Evolutionary conservation across 2,888 invertebrate species (phyloP).

Genomic region (Podabrus alpinus): DNA sequence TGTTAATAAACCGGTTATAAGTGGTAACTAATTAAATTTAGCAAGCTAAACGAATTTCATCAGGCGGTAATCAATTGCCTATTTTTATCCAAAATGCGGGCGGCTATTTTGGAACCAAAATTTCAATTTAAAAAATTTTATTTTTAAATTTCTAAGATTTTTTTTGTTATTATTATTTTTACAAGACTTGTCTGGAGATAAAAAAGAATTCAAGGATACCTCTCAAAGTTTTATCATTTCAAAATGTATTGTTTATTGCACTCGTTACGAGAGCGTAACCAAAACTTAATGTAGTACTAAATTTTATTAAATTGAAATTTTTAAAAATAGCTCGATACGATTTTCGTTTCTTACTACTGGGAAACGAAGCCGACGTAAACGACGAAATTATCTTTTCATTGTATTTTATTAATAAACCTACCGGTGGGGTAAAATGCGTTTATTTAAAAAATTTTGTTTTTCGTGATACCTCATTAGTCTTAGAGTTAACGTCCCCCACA

Average conservation of each 20-base stretch:
- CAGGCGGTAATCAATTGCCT: not conserved
- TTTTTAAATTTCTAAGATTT: slow-evolving; percentile 3
- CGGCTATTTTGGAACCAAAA: not conserved
- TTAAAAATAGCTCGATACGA: not conserved
- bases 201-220: slow-evolving; percentile 5
- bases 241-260: not conserved
- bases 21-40: slow-evolving; percentile 36
- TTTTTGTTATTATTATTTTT: not conserved
- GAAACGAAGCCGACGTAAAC: not conserved
- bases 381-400: not conserved
- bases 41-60: slow-evolving; percentile 6
- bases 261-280: not conserved
- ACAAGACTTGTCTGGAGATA: slow-evolving; percentile 6
- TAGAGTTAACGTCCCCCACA: not conserved
- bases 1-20: slow-evolving; percentile 48
- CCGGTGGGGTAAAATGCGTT: not conserved
- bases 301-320: not conserved
- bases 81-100: not conserved
- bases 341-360: not conserved
- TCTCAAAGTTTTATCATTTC: not conserved
- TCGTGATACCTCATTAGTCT: not conserved
- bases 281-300: not conserved
- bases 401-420: not conserved
- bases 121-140: not conserved
- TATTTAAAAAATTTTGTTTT: not conserved